These are phyloP conservation scores for Rhynchotus rufescens DNA, from an alignment of 2,797 vertebrate genomes.

Conservation along the genomic window DNA sequence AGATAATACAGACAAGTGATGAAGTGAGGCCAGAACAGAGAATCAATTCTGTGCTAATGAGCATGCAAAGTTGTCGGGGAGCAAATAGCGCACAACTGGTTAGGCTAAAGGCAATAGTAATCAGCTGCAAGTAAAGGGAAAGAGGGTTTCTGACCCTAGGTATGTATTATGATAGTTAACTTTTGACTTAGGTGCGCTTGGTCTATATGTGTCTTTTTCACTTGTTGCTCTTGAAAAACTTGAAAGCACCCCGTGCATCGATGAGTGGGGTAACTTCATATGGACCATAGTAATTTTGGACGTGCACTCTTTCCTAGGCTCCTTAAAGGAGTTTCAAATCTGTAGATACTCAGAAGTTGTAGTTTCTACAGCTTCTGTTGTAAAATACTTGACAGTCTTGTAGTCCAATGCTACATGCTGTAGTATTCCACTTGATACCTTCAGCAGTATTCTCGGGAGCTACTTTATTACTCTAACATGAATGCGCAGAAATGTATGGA, in stretches of 20 bases:
- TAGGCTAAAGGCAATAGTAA: slow-evolving; percentile 39
- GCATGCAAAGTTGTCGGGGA: background rate
- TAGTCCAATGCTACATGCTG: too few species aligned
- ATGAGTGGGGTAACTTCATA: background rate
- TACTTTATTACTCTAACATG: background rate
- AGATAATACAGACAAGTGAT: slow-evolving; percentile 45
- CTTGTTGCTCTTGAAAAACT: background rate
- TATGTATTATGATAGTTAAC: background rate
- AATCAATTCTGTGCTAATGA: slow-evolving; percentile 69
- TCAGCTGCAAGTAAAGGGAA: background rate
- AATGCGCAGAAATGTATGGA: rapidly evolving
- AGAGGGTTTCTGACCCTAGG: background rate
- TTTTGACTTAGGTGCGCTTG: background rate
- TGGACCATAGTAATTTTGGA: background rate
- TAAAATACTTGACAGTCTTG: background rate
- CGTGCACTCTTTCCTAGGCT: background rate
- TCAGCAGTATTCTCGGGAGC: background rate
- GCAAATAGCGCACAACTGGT: background rate
- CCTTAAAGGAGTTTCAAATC: background rate
- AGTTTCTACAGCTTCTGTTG: background rate
- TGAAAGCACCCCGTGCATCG: background rate
- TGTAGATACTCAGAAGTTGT: background rate
- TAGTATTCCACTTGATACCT: background rate
- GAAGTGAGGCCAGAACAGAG: slow-evolving; percentile 34
- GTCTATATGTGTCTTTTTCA: background rate